Conservation (phyloP, 2,888 invertebrate genomes). For the Pseudanteris insignis region DNA sequence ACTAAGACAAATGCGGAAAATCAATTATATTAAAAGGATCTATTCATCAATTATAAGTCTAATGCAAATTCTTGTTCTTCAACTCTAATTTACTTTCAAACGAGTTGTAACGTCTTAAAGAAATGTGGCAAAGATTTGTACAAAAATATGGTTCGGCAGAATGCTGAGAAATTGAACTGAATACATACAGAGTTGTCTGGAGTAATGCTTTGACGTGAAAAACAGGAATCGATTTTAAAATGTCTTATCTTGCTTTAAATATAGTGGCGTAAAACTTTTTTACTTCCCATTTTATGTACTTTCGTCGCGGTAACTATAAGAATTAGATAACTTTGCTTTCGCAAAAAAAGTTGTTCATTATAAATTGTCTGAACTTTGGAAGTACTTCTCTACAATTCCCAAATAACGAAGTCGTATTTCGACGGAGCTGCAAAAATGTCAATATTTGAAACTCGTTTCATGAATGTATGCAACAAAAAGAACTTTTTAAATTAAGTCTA, state of each 20-base stretch:
- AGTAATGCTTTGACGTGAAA: slow-evolving; percentile 11
- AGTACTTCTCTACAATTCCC: background rate
- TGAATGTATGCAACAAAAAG: slow-evolving; percentile 2
- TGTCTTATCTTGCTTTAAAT: slow-evolving; percentile 28
- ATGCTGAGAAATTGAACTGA: slow-evolving; percentile 7
- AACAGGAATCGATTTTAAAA: slow-evolving; percentile 27
- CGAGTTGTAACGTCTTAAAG: background rate
- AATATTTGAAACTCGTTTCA: slow-evolving; percentile 9
- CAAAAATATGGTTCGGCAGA: background rate
- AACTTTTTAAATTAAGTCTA: too few species aligned
- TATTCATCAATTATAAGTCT: slow-evolving; percentile 9
- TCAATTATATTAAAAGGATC: slow-evolving; percentile 7
- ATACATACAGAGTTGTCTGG: slow-evolving; percentile 18
- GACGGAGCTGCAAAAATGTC: slow-evolving; percentile 4
- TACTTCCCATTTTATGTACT: slow-evolving; percentile 20
- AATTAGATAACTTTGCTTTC: slow-evolving; percentile 23
- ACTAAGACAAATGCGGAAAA: background rate
- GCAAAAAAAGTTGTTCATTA: slow-evolving; percentile 21
- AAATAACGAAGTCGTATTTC: slow-evolving; percentile 17
- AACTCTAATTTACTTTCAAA: slow-evolving; percentile 22
- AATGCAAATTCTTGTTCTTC: slow-evolving; percentile 11
- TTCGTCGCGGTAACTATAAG: slow-evolving; percentile 18
- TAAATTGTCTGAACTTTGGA: slow-evolving; percentile 18
- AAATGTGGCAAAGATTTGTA: slow-evolving; percentile 1
- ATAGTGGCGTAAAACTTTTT: slow-evolving; percentile 25